These are phyloP conservation scores for Tamias sibiricus DNA, from an alignment of 2,113 vertebrate genomes.

Conservation along the genomic window DNA sequence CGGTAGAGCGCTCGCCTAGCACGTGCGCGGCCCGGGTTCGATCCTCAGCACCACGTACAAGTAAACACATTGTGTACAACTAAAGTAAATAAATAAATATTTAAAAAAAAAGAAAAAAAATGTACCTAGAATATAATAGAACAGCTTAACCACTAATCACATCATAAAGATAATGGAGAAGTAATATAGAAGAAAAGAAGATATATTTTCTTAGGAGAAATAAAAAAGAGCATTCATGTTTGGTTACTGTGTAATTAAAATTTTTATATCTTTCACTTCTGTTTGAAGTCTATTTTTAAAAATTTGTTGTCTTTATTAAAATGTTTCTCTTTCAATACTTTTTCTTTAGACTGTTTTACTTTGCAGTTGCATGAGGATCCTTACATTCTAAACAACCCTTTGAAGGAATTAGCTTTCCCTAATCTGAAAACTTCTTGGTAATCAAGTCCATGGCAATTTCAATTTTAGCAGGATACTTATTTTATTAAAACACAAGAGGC, in stretches of 20 bases:
- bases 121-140: background rate
- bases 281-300: background rate
- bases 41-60: no score
- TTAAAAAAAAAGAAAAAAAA: no score
- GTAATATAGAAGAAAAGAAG: background rate
- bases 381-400: background rate
- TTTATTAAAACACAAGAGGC: slow-evolving; percentile 8
- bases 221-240: background rate
- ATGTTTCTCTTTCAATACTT: background rate
- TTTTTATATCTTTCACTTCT: background rate
- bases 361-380: background rate
- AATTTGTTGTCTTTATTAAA: background rate
- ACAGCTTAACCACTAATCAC: background rate
- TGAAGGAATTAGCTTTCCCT: slow-evolving; percentile 41
- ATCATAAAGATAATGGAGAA: background rate
- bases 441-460: slow-evolving; percentile 3
- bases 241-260: background rate
- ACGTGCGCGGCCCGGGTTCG: no score
- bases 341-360: background rate
- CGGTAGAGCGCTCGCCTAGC: no score
- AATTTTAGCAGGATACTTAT: background rate
- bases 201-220: background rate
- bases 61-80: no score
- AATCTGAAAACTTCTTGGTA: slow-evolving; percentile 18
- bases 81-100: no score